Conservation (phyloP, 2,888 invertebrate genomes). For the Chalcis sispes region DNA sequence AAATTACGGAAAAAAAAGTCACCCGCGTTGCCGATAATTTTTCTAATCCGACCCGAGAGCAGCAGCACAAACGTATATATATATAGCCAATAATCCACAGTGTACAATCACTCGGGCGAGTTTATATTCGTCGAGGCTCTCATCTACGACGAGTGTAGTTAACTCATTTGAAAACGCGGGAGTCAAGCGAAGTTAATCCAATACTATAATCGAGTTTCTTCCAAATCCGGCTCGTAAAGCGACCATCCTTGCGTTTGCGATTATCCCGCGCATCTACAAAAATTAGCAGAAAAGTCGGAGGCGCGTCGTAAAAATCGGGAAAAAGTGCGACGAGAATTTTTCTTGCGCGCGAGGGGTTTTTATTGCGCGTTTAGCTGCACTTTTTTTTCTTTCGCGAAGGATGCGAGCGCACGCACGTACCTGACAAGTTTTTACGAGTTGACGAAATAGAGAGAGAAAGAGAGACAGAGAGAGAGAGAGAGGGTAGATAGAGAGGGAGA, state of each 20-base stretch:
- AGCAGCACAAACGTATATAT: too few relatives aligned
- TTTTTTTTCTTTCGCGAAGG: too few relatives aligned
- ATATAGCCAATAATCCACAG: too few relatives aligned
- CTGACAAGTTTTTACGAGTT: too few relatives aligned
- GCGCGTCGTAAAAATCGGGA: neutral
- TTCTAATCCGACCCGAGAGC: slow-evolving; percentile 52
- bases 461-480: too few relatives aligned
- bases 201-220: slow-evolving; percentile 64
- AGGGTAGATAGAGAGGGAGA: too few relatives aligned
- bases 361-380: too few relatives aligned
- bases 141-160: slow-evolving; percentile 32
- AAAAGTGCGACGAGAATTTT: neutral
- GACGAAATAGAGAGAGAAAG: slow-evolving; percentile 39
- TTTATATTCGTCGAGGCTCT: too few relatives aligned
- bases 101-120: neutral
- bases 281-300: neutral
- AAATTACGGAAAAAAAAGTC: slow-evolving; percentile 41
- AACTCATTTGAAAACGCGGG: slow-evolving; percentile 64
- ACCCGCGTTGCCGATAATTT: neutral
- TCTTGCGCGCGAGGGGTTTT: neutral
- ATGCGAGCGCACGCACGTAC: too few relatives aligned
- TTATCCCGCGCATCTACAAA: neutral
- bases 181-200: slow-evolving; percentile 70
- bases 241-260: too few relatives aligned
- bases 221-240: slow-evolving; percentile 61